Evolutionary conservation across 92 coral and sea anemone genomes (phyloP).

Genomic region (Epizoanthus scotinus): DNA sequence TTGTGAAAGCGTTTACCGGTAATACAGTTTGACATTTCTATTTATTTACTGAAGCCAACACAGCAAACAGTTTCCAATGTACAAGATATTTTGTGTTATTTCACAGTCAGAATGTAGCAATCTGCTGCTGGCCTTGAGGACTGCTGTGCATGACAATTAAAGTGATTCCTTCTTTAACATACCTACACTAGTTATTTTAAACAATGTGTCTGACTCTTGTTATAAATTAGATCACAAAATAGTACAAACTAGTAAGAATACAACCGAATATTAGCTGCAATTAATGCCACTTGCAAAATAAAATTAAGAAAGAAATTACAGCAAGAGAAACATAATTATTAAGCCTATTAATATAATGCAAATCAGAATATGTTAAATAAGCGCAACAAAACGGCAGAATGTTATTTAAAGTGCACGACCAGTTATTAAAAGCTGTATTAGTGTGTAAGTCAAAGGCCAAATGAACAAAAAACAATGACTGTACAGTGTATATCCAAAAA

Average conservation of each 20-base stretch:
- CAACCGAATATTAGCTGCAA: no score
- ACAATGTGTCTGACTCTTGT: no score
- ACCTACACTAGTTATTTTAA: not conserved
- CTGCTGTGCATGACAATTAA: not conserved
- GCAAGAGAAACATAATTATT: no score
- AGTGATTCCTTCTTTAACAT: not conserved
- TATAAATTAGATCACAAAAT: no score
- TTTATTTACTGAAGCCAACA: no score
- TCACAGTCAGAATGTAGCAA: not conserved
- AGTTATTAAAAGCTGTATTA: not conserved
- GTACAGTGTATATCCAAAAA: not conserved
- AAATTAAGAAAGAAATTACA: no score
- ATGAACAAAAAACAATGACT: slow-evolving; percentile 8
- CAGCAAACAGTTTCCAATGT: not conserved
- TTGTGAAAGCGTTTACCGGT: no score
- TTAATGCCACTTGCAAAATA: no score
- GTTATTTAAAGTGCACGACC: not conserved
- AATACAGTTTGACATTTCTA: no score
- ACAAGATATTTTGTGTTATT: not conserved
- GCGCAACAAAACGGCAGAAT: not conserved
- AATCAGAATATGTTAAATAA: not conserved
- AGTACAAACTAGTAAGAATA: no score
- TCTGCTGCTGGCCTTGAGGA: slow-evolving; percentile 5
- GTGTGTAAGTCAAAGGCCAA: not conserved
- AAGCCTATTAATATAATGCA: not conserved